Percentiles rank a stretch among this genome's conserved stretches.
Conservation (phyloP, 2,113 vertebrate species). For the Dromaius novaehollandiae region DNA sequence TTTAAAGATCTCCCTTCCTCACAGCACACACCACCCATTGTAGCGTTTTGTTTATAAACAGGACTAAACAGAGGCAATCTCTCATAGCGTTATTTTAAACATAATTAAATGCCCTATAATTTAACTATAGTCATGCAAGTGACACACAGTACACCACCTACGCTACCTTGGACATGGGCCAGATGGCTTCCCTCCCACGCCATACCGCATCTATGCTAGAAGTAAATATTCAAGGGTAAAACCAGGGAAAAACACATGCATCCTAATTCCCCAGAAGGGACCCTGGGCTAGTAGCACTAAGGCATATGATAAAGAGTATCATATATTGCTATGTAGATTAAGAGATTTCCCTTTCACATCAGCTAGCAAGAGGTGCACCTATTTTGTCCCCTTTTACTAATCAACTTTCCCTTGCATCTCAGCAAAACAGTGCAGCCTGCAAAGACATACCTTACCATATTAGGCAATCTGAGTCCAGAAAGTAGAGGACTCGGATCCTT, state of each 20-base stretch:
- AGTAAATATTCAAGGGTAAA: constrained; percentile 35
- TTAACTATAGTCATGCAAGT: not conserved
- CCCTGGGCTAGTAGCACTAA: not conserved
- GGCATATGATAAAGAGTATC: not conserved
- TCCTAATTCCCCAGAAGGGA: not conserved
- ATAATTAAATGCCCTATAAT: not conserved
- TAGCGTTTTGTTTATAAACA: not conserved
- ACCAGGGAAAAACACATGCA: not conserved
- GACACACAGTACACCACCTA: not conserved
- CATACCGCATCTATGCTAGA: not conserved
- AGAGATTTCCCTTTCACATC: not conserved
- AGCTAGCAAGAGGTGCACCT: constrained; percentile 25
- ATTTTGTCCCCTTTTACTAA: not conserved
- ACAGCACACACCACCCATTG: not conserved
- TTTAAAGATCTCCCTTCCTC: not conserved
- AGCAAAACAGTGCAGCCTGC: not conserved
- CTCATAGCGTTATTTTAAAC: not conserved
- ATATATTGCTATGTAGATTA: rapidly evolving
- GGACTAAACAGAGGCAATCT: not conserved
- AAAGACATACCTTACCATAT: constrained; percentile 83
- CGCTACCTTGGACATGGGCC: not conserved
- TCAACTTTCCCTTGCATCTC: not conserved
- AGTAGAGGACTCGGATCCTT: constrained; percentile 42
- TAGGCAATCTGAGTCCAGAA: constrained; percentile 70
- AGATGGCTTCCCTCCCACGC: not conserved